These are phyloP conservation scores for Dromococcyx pavoninus DNA, from an alignment of 2,797 vertebrate species.

Conservation along the genomic window DNA sequence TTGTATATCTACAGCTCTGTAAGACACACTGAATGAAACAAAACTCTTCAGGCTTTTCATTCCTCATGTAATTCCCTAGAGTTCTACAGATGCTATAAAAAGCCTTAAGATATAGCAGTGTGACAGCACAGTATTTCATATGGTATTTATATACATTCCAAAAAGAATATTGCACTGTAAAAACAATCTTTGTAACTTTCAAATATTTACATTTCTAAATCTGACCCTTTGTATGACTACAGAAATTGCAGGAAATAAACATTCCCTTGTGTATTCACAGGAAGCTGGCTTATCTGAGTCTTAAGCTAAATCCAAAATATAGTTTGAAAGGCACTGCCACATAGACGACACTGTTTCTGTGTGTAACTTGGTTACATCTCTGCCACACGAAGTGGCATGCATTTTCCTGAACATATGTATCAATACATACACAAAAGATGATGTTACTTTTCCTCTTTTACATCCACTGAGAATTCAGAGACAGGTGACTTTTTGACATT, in stretches of 20 bases:
- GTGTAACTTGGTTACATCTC: not conserved
- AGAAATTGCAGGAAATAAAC: constrained; percentile 36
- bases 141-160: not conserved
- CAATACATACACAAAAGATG: not conserved
- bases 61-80: not conserved
- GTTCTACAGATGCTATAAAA: constrained; percentile 17
- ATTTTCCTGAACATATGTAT: not conserved
- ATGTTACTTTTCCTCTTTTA: not conserved
- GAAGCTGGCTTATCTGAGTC: constrained; percentile 17
- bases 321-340: constrained; percentile 33
- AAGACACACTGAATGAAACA: constrained; percentile 16
- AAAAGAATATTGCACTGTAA: constrained; percentile 13
- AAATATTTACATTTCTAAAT: constrained; percentile 48
- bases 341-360: not conserved
- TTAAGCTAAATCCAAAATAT: constrained; percentile 1
- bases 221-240: constrained; percentile 31
- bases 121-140: constrained; percentile 18
- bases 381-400: not conserved
- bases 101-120: not conserved
- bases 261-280: not conserved
- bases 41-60: constrained; percentile 5
- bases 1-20: not conserved
- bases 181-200: constrained; percentile 11
- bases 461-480: not conserved
- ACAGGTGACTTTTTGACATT: not conserved